Evolutionary conservation across 64 coral and sea anemone genomes (phyloP), one percentile per base, ranked within the genome.

Genomic region (Hydrozoanthus tunicans): DNA sequence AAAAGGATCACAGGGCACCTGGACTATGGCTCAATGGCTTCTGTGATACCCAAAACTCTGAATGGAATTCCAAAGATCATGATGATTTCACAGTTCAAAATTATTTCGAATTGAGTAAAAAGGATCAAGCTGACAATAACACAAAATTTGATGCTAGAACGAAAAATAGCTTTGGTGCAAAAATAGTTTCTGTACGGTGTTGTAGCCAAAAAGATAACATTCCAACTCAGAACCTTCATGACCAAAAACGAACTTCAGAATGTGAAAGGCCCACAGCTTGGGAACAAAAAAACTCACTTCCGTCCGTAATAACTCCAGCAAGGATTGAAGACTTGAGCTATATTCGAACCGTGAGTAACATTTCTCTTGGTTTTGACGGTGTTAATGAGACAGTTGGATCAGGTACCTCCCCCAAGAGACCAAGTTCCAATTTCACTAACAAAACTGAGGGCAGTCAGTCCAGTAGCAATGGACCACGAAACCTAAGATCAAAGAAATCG

Each of bases 401-500:
- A 56, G 69, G 24, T n/a, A 88, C 13, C 56, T 11, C 24, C 9
- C 32, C 17, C 55, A 59, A 70, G 24, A 73, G 53, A 51, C 7
- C 23, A 6, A 61, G 9, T n/a, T 56, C 68, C 12, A 20, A 27
- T 61, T 26, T 70, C 6, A 27, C 83, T 57, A 67, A 55, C 54
- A 60, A 73, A 70, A 73, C 10, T 51, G 84, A 70, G 24, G 70
- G 10, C 3, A 88, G 54, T 9, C 25, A 66, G 6, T 67, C 61
- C 63, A 83, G 59, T 43, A 52, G 6, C 26, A 83, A 56, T 12
- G 5, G 68, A 59, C 66, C 55, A n/a, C 68, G 56, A 59, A 88
- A 88, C 84, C 67, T 88, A 12, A 88, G 84, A 56, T 27, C 26
- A 59, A 88, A 88, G 74, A 88, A 73, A 26, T 70, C 84, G 9